Percentiles rank a stretch among this genome's conserved stretches.
phyloP scores from a whole-genome alignment of 1,140 invertebrate genomes.

The Bombyx mori region ASM3026992v2 NC_085111.1:12983001-12983500 shows the following conservation, averaged over 20 bases:
- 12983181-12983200: conserved; percentile 75
- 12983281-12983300: conserved; percentile 75
- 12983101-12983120: no score
- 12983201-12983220: conserved; percentile 76
- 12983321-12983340: background rate
- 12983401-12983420: background rate
- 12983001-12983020: conserved; percentile 75
- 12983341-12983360: background rate
- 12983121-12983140: no score
- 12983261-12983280: conserved; percentile 76
- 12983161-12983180: conserved; percentile 74
- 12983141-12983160: conserved; percentile 32
- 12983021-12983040: conserved; percentile 74
- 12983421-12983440: background rate
- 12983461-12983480: background rate
- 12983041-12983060: conserved; percentile 73
- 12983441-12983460: no score
- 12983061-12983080: conserved; percentile 76
- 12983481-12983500: background rate
- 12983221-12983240: conserved; percentile 75
- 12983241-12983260: conserved; percentile 73
- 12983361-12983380: no score
- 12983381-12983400: background rate
- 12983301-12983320: background rate
- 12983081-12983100: conserved; percentile 74